A percentile compares a stretch with the other conserved stretches of the same genome.
These are phyloP conservation scores for Drosophila gaucha DNA, from an alignment of 2,888 invertebrate genomes.

Conservation along the genomic window DNA sequence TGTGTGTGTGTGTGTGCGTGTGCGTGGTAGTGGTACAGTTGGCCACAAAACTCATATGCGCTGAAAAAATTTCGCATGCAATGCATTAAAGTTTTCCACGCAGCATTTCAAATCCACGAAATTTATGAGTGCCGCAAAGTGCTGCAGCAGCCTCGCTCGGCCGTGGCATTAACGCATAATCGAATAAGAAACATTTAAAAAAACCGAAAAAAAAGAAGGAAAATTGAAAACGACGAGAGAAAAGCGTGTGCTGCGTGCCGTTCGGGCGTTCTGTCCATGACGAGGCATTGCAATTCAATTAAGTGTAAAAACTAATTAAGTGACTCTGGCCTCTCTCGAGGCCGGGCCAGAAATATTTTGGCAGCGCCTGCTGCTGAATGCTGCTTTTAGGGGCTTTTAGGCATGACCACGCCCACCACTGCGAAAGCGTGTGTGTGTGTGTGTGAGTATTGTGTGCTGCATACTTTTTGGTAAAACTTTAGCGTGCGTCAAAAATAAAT, in stretches of 20 bases:
- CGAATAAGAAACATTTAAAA: slow-evolving; percentile 19
- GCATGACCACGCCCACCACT: slow-evolving; percentile 18
- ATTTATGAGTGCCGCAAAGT: slow-evolving; percentile 23
- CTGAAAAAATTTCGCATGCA: slow-evolving; percentile 15
- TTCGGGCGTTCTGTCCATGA: slow-evolving; percentile 43
- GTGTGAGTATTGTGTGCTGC: slow-evolving; percentile 38
- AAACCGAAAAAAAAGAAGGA: slow-evolving; percentile 1
- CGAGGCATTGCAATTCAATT: slow-evolving; percentile 76
- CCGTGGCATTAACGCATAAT: slow-evolving; percentile 27
- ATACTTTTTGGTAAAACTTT: slow-evolving; percentile 75
- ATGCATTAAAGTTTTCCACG: slow-evolving; percentile 14
- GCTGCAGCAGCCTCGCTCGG: background rate
- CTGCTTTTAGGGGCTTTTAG: slow-evolving; percentile 31
- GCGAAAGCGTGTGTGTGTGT: slow-evolving; percentile 16
- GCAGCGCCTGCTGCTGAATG: slow-evolving; percentile 9
- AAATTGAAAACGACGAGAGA: slow-evolving; percentile 2
- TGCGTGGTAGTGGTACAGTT: slow-evolving; percentile 46
- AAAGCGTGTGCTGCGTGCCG: slow-evolving; percentile 44
- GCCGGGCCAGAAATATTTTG: slow-evolving; percentile 8
- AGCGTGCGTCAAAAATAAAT: slow-evolving; percentile 60
- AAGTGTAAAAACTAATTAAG: slow-evolving; percentile 81
- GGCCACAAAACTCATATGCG: slow-evolving; percentile 30
- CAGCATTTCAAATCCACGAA: slow-evolving; percentile 26
- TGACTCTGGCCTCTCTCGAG: slow-evolving; percentile 54
- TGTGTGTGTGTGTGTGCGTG: slow-evolving; percentile 14